phyloP scores from a whole-genome alignment of 2,113 vertebrate species.

The rabbit (Oryctolagus cuniculus) region mOryCun1.1 NC_091434.1:42582501-42583000 shows the following conservation, averaged over 20 bases:
- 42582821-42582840: constrained; percentile 28
- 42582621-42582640: neutral
- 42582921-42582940: neutral
- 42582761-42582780: constrained; percentile 50
- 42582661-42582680: neutral
- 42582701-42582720: neutral
- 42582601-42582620: neutral
- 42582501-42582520: constrained; percentile 19
- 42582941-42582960: no score
- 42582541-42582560: neutral
- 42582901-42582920: constrained; percentile 49
- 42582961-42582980: no score
- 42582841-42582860: constrained; percentile 33
- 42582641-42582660: neutral
- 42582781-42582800: neutral
- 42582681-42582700: neutral
- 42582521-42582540: neutral
- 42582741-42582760: constrained; percentile 40
- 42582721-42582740: constrained; percentile 25
- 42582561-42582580: neutral
- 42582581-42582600: neutral
- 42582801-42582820: neutral
- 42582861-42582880: neutral
- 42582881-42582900: constrained; percentile 43
- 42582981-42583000: no score